Evolutionary conservation across 1,140 invertebrate genomes (phyloP), one percentile per base, ranked within the genome.

Genomic region (Drosophila grimshawi): DNA sequence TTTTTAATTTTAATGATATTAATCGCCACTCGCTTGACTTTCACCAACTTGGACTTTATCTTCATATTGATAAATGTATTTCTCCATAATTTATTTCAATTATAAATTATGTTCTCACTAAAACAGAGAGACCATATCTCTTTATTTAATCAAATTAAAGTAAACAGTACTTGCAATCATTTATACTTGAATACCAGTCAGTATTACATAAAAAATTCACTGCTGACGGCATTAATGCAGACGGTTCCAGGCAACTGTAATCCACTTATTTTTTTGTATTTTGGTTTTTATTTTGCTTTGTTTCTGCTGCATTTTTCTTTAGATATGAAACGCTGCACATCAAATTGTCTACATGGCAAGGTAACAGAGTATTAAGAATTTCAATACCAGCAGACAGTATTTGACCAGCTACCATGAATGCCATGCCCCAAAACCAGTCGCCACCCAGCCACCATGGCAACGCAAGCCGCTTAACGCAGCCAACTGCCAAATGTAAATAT

Each of bases 401-500:
- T 70, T 86, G 82, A 86, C 82, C 82, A 79, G 11, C 61, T 48
- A 53, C 19, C 19, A 19, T 19, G 19, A 19, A 19, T 62, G 32
- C 11, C 64, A 39, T 33, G 46, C 60, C 46, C 55, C 29, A n/a
- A 5, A 19, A 29, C 70, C 64, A 52, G 32, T 19, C 49, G n/a
- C 45, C 59, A 51, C 43, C 59, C 43, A 41, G 74, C 8, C 57
- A 51, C 80, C 76, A 78, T 88, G 74, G 82, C 68, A 86, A 86
- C 82, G 62, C 82, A 86, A 86, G 82, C 82, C 76, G 82, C 82
- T 86, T 86, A 86, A 86, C 82, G 83, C 82, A 82, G 76, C 83
- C 83, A 77, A 86, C 82, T 86, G 82, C 82, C 82, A 88, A 86
- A 86, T 86, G 82, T 86, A 86, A 86, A 86, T 86, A 88, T 88